Base-by-base conservation (phyloP, 2,113 vertebrate genomes). In the Nibea albiflora region DNA sequence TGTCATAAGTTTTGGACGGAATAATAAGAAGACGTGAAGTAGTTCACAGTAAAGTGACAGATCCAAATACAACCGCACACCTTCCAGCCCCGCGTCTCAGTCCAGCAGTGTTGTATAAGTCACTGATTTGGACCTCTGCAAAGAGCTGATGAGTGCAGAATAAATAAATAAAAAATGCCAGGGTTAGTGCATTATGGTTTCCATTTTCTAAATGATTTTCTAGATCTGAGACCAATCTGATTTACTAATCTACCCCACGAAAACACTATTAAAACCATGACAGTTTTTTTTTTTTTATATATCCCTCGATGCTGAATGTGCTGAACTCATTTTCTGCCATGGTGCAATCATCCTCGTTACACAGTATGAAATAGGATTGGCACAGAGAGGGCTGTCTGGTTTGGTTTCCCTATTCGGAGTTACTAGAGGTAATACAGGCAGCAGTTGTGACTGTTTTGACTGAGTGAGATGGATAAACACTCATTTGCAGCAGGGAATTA, bases 341-440 rank as follows among this genome's bases (percentile, higher is more conserved):
- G 68, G 65, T 84, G 78, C 82, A 88, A 87, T 85, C 85, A 84
- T 84, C 68, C 86, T 75, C 39, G 73, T 87, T 76, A 78, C 74
- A 80, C 70, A 69, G 81, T 92, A 88, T 84, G 81, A 91, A 92
- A 91, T 81, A 73, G 81, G 88, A 92, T 90, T 92, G 86, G 77
- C 80, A 80, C 72, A 75, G 82, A 57, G 78, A 75, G 74, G 49
- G 57, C 56, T 65, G 68, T 84, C 81, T 93, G 86, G 75, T 67
- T 73, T 44, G 35, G 44, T 46, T 46, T 46, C 74, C 26, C 72
- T 78, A 44, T 85, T 78, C 20, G 0, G 68, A 73, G 69, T 76
- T 61, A 73, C 73, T 73, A 57, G 76, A 86, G 78, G 83, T 85
- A 78, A 84, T 80, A 58, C 76, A 73, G 60, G 81, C 76, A 78